Percentiles rank a stretch among this genome's conserved stretches.
Conservation (phyloP, 2,113 vertebrate genomes). For the Bujurquina vittata region DNA sequence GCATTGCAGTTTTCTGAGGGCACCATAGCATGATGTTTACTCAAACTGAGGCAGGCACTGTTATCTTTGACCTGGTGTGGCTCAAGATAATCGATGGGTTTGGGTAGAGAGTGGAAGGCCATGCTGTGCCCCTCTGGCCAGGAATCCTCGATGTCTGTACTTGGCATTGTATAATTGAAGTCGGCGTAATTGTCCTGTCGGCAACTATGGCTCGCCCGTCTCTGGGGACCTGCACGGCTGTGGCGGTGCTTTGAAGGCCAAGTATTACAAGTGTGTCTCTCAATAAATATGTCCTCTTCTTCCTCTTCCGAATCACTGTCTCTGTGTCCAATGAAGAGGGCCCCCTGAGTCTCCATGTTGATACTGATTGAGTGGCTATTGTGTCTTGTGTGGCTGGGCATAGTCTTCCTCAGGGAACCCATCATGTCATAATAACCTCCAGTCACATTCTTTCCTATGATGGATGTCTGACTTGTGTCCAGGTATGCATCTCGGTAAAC, state of each 20-base stretch:
- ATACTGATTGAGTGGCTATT: conserved; percentile 74
- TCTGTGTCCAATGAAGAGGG: conserved; percentile 69
- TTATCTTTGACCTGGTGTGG: conserved; percentile 71
- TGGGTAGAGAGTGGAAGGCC: conserved; percentile 69
- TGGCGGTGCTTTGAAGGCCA: conserved; percentile 85
- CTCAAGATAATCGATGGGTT: conserved; percentile 74
- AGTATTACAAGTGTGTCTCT: conserved; percentile 76
- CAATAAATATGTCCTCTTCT: conserved; percentile 67
- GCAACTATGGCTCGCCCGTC: conserved; percentile 62
- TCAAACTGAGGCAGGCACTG: conserved; percentile 71
- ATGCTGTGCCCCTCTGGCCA: conserved; percentile 77
- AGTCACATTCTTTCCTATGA: conserved; percentile 51
- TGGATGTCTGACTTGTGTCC: conserved; percentile 62
- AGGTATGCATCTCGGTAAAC: conserved; percentile 72
- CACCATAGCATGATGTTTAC: conserved; percentile 60
- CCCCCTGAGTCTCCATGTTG: conserved; percentile 73
- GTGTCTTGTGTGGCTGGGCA: conserved; percentile 74
- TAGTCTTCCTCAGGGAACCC: conserved; percentile 82
- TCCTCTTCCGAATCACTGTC: conserved; percentile 76
- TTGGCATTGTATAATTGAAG: conserved; percentile 82
- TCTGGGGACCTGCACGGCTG: conserved; percentile 55
- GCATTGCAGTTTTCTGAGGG: conserved; percentile 69
- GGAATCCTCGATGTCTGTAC: conserved; percentile 79
- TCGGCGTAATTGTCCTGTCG: conserved; percentile 74
- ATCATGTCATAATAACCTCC: conserved; percentile 84